Percentiles rank a stretch among this genome's conserved stretches.
Conservation (phyloP, 1,140 invertebrate genomes). For the Microvelia longipes region DNA sequence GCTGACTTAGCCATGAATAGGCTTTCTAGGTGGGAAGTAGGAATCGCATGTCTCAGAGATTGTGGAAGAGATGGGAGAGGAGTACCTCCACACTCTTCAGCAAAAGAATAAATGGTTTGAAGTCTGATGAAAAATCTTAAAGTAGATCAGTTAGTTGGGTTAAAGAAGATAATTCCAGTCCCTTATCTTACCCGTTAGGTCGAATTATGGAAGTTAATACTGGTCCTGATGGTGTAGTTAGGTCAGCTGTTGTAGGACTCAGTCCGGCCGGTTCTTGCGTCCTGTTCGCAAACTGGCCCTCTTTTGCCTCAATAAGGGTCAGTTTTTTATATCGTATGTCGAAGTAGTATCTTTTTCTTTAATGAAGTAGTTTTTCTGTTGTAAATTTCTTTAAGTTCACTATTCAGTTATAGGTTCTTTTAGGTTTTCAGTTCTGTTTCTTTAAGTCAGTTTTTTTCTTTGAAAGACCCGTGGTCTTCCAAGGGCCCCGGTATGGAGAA, state of each 20-base stretch:
- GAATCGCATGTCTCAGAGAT: too few species aligned
- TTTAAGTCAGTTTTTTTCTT: too few species aligned
- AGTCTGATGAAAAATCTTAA: not conserved
- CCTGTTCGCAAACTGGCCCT: not conserved
- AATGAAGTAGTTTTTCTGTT: too few species aligned
- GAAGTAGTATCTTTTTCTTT: too few species aligned
- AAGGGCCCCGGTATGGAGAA: too few species aligned
- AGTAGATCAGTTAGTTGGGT: not conserved
- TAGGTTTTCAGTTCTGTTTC: too few species aligned
- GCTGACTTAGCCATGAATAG: not conserved
- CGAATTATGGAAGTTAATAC: not conserved
- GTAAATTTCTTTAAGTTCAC: too few species aligned
- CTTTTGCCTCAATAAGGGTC: not conserved
- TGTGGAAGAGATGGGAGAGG: not conserved
- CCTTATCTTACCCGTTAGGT: not conserved
- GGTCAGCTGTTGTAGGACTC: too few species aligned
- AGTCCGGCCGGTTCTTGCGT: not conserved
- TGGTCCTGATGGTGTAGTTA: not conserved
- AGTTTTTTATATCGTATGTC: too few species aligned
- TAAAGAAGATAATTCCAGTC: not conserved
- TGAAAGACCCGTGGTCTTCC: too few species aligned
- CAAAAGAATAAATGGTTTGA: not conserved
- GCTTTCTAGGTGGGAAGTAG: not conserved
- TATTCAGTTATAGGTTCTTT: too few species aligned
- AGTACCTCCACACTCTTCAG: not conserved